Base-by-base conservation (phyloP, 1,140 invertebrate genomes). In the Antheraea pernyi region DNA sequence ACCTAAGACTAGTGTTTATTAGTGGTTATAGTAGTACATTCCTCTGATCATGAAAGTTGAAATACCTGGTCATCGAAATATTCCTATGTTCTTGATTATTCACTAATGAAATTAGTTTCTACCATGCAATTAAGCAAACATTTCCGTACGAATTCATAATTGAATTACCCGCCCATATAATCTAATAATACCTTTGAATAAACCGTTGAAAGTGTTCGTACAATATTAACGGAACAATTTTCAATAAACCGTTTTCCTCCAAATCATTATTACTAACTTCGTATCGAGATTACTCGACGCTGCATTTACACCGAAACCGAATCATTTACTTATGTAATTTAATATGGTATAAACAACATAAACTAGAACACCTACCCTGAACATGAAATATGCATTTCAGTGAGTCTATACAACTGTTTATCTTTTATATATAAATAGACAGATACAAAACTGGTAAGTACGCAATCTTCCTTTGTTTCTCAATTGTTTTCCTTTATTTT, bases 211-310 rank as follows among this genome's bases (percentile, higher is more conserved):
- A 37, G 13, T 63, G 16, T 53, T n/a, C 4, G 16, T 13, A 53
- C 13, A 53, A 53, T 16, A 53, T 53, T 37, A 63, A 63, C 61
- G 8, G 19, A n/a, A 37, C 13, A 37, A 63, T 63, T 53, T 37
- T 63, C 61, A 37, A 63, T 63, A 63, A 63, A 37, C 30, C 30
- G 36, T 30, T 30, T 63, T 63, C 61, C 19, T n/a, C 7, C 30
- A 30, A 63, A n/a, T 53, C 11, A 16, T 53, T 53, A 16, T 53
- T 53, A 37, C 19, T 16, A 63, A 63, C 61, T 63, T 63, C 36
- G 9, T 63, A 63, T 63, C 37, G 61, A 63, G 18, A 36, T 36
- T 63, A n/a, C 13, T n/a, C 30, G 4, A 7, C 13, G 61, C 22
- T 3, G 13, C 30, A 63, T 37, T 63, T 37, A 63, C 61, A 63